phyloP scores from a whole-genome alignment of 2,888 invertebrate species.

The Sussaba pulchella region DNA sequence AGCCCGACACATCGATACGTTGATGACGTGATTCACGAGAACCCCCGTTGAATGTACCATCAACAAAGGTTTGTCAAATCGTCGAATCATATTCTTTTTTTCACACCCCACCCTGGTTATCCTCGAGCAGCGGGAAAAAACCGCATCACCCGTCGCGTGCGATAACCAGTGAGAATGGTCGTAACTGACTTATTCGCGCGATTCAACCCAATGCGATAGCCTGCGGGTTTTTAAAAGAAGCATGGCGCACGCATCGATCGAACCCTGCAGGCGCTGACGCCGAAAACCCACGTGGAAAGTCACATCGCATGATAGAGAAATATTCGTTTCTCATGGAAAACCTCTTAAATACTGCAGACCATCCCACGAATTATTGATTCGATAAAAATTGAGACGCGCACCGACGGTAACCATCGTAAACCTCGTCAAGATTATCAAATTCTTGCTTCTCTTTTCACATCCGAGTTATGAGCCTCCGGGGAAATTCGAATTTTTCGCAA shows the following conservation, averaged over 20 bases:
- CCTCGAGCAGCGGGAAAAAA: not conserved
- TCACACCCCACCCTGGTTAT: not conserved
- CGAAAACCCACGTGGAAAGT: slow-evolving; percentile 24
- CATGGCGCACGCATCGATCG: slow-evolving; percentile 37
- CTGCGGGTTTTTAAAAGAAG: not conserved
- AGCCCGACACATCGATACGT: slow-evolving; percentile 12
- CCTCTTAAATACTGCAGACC: slow-evolving; percentile 19
- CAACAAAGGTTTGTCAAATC: not conserved
- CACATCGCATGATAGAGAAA: slow-evolving; percentile 32
- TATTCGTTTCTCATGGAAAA: slow-evolving; percentile 30
- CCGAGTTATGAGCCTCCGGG: slow-evolving; percentile 21
- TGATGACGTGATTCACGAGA: not conserved
- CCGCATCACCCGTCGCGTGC: slow-evolving; percentile 3
- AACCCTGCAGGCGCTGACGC: slow-evolving; percentile 9
- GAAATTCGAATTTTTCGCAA: slow-evolving; percentile 53
- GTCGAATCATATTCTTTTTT: not conserved
- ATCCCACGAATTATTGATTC: slow-evolving; percentile 16
- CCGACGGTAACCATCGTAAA: not conserved
- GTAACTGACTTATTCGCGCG: slow-evolving; percentile 43
- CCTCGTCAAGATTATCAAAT: not conserved
- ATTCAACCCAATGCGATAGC: slow-evolving; percentile 24
- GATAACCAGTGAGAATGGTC: slow-evolving; percentile 3
- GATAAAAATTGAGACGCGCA: slow-evolving; percentile 28
- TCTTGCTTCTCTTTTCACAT: not conserved
- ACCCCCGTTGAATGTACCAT: slow-evolving; percentile 2